Base-by-base conservation (phyloP, 2,113 vertebrate species). In the Nycticorax nycticorax region DNA sequence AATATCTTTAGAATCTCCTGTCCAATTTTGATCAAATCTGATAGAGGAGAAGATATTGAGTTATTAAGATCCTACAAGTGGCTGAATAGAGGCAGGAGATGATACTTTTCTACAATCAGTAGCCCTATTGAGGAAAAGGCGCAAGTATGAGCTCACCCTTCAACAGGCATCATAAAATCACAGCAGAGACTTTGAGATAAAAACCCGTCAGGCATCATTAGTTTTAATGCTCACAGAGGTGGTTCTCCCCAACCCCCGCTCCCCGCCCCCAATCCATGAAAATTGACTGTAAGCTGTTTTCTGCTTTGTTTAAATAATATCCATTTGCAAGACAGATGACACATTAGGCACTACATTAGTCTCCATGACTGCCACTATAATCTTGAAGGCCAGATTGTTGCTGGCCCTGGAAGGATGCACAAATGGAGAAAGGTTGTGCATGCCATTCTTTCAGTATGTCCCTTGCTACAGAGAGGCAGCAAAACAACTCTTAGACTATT, bases 1-100 rank as follows among this genome's bases (percentile, higher is more conserved):
- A 87, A 75, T 78, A 94, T 75, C 77, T 89, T 68, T 56, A 87
- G 80, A 85, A 92, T 92, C 74, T 95, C 52, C 56, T 64, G 39
- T 92, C 47, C 84, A 92, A 41, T 94, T 96, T 78, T 92, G 76
- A 97, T 94, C 43, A 68, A 89, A 96, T 92, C 60, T 94, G 87
- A 92, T 84, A 95, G 84, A 86, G 2, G 35, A 93, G 80, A 75
- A 81, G 56, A 75, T 81, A 95, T 84, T 92, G 94, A 91, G 50
- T 62, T 84, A 87, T 66, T 88, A 86, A 85, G 47, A 82, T 91
- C 66, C 62, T 89, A 39, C 73, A 92, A 89, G 73, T 75, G 73
- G 28, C 62, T 89, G 91, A 87, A 92, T 33, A 92, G 52, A 92
- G n/a, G 56, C 47, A 94, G 64, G 80, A 91, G 66, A 94, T 43